Evolutionary conservation across 2,888 invertebrate species (phyloP).

Genomic region (Mayetiola destructor): DNA sequence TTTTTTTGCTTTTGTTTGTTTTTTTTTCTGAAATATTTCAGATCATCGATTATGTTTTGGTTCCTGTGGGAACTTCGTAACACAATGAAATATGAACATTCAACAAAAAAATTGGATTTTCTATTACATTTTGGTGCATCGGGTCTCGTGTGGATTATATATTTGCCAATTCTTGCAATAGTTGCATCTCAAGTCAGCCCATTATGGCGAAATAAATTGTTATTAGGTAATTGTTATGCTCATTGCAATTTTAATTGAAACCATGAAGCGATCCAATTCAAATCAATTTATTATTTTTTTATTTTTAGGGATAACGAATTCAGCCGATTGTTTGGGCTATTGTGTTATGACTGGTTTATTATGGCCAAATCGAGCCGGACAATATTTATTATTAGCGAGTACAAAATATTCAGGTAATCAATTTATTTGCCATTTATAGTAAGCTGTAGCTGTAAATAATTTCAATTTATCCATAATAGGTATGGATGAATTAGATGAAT

Average conservation of each 20-base stretch:
- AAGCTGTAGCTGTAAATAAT: background rate
- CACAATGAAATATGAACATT: slow-evolving; percentile 68
- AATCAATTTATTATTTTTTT: background rate
- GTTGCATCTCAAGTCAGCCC: slow-evolving; percentile 87
- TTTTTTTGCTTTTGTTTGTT: slow-evolving; percentile 15
- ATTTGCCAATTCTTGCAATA: slow-evolving; percentile 85
- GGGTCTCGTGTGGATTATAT: slow-evolving; percentile 95
- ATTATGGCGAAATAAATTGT: slow-evolving; percentile 87
- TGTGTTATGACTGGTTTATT: slow-evolving; percentile 89
- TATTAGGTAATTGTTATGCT: slow-evolving; percentile 41
- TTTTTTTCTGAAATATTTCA: slow-evolving; percentile 21
- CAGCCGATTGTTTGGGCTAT: slow-evolving; percentile 88
- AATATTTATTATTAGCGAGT: slow-evolving; percentile 71
- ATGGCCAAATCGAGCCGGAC: slow-evolving; percentile 89
- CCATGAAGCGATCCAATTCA: background rate
- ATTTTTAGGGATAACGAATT: slow-evolving; percentile 74
- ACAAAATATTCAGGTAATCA: slow-evolving; percentile 46
- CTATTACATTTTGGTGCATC: slow-evolving; percentile 93
- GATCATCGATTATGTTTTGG: slow-evolving; percentile 73
- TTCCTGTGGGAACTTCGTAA: slow-evolving; percentile 61
- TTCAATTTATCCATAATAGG: slow-evolving; percentile 34
- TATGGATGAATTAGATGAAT: slow-evolving; percentile 59
- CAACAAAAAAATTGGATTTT: slow-evolving; percentile 76
- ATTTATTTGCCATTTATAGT: slow-evolving; percentile 14
- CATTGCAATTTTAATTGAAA: background rate